Conservation (phyloP, 1,140 invertebrate species). For the Sarcophaga bullata region DNA sequence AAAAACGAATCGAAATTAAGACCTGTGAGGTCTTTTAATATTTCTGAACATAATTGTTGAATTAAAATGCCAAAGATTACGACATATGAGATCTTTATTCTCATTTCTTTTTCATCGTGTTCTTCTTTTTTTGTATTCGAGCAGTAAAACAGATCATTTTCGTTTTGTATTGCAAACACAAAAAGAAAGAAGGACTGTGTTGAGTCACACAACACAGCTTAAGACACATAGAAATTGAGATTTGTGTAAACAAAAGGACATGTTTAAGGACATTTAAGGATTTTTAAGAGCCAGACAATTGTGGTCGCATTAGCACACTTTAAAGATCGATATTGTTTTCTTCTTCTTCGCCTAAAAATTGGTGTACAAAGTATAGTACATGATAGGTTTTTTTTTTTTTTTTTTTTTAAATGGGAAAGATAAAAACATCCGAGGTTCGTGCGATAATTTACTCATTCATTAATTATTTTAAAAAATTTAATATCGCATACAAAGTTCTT, state of each 20-base stretch:
- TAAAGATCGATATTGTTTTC: background rate
- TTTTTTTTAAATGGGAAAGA: no score
- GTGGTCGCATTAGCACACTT: slow-evolving; percentile 17
- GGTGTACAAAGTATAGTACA: no score
- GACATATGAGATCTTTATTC: slow-evolving; percentile 13
- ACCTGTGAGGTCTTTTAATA: background rate
- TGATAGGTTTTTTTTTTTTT: no score
- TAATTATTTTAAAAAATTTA: no score
- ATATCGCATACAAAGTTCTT: no score
- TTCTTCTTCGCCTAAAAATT: background rate
- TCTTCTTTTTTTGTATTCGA: no score
- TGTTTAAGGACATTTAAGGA: background rate
- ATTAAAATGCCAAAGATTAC: background rate
- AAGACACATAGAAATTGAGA: no score
- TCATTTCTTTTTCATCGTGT: background rate
- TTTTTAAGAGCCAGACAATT: background rate
- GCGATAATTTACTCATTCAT: no score
- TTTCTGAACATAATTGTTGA: background rate
- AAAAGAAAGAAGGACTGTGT: background rate
- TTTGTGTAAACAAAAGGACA: background rate
- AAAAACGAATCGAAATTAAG: background rate
- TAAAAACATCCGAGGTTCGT: no score
- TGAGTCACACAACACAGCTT: background rate
- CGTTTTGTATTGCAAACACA: background rate
- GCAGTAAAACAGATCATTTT: background rate